A percentile compares a stretch with the other conserved stretches of the same genome.
Evolutionary conservation across 92 coral and sea anemone genomes (phyloP).

Genomic region (Parazoanthus darwini): DNA sequence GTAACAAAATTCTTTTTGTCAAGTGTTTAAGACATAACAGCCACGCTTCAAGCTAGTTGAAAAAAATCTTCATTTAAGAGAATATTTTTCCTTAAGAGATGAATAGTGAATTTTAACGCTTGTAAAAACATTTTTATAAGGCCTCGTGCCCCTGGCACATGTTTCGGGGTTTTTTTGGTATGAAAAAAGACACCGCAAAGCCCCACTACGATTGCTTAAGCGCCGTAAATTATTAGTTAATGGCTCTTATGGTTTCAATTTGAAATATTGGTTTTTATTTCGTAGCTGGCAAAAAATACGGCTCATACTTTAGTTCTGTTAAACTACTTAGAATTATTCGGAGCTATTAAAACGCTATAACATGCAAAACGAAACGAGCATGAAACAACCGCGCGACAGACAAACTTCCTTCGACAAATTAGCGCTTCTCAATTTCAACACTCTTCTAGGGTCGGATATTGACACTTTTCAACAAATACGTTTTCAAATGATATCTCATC

Average conservation of each 20-base stretch:
- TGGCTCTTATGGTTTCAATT: neutral
- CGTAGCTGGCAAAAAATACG: constrained; percentile 3
- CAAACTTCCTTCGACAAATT: constrained; percentile 46
- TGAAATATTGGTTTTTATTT: neutral
- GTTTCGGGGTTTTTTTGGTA: neutral
- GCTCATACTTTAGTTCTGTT: neutral
- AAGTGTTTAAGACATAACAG: too few relatives aligned
- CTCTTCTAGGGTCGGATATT: constrained; percentile 26
- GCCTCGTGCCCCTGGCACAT: too few relatives aligned
- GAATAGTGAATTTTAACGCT: too few relatives aligned
- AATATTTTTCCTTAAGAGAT: too few relatives aligned
- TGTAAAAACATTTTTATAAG: too few relatives aligned
- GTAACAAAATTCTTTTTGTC: too few relatives aligned
- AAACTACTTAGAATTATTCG: neutral
- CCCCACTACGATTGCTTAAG: neutral
- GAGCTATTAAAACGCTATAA: constrained; percentile 44
- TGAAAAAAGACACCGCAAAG: neutral
- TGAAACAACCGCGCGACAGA: constrained; percentile 10
- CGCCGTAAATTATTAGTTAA: neutral
- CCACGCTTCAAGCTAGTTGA: too few relatives aligned
- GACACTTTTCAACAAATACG: constrained; percentile 28
- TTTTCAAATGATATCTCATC: constrained; percentile 30
- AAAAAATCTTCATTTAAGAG: too few relatives aligned
- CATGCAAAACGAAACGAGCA: constrained; percentile 9
- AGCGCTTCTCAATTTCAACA: constrained; percentile 46